Evolutionary conservation across 2,113 vertebrate genomes (phyloP).

Genomic region (Tretioscincus oriximinensis): DNA sequence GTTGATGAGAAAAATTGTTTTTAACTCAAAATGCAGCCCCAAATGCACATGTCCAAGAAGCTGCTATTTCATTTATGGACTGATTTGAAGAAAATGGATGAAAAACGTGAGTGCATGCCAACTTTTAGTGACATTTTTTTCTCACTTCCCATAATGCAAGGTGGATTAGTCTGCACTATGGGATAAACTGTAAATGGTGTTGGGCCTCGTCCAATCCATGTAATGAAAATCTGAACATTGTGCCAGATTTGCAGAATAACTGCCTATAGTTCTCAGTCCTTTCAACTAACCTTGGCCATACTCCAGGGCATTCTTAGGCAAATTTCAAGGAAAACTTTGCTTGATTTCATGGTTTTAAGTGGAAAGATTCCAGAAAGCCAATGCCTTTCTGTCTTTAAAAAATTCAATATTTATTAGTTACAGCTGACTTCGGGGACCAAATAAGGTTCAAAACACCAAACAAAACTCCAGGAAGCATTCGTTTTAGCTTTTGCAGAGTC

Average conservation of each 20-base stretch:
- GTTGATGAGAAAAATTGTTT: background rate
- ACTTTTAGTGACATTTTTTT: constrained; percentile 14
- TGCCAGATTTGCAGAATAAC: constrained; percentile 16
- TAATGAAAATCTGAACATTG: constrained; percentile 1
- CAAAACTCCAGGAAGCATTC: constrained; percentile 19
- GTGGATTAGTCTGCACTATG: background rate
- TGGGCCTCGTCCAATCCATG: constrained; percentile 21
- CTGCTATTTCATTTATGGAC: background rate
- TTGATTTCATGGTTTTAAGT: constrained; percentile 25
- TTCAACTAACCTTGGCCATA: constrained; percentile 11
- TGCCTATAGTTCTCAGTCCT: constrained; percentile 11
- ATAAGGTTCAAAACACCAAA: constrained; percentile 3
- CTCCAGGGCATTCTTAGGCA: constrained; percentile 18
- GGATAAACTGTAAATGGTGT: background rate
- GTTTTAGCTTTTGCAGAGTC: constrained; percentile 25
- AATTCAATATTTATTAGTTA: constrained; percentile 32
- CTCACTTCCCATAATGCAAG: background rate
- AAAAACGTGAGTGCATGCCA: background rate
- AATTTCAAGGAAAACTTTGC: constrained; percentile 31
- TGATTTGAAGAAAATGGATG: background rate
- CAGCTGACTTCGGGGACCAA: constrained; percentile 20
- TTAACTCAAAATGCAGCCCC: background rate
- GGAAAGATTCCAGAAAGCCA: constrained; percentile 16
- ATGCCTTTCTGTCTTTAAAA: constrained; percentile 17
- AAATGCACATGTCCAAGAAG: background rate